Conservation (phyloP, 2,797 vertebrate genomes). For the Argyrosomus regius region DNA sequence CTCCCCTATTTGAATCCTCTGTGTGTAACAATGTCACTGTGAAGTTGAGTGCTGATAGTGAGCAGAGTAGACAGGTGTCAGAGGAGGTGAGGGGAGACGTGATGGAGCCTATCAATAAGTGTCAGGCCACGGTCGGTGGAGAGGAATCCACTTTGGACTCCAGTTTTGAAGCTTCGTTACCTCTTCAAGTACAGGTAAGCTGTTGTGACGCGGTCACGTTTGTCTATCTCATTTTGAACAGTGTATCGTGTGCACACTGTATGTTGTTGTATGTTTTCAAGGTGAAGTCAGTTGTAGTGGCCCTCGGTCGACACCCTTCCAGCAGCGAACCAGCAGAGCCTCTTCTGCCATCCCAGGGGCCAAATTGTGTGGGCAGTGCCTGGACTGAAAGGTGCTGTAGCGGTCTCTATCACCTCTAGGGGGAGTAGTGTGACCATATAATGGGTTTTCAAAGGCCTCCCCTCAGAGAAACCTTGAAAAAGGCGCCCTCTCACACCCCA, state of each 20-base stretch:
- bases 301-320: background rate
- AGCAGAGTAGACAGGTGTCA: constrained; percentile 6
- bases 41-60: background rate
- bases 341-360: background rate
- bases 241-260: background rate
- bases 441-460: no score
- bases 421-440: constrained; percentile 43
- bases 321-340: background rate
- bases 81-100: background rate
- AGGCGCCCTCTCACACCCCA: no score
- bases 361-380: background rate
- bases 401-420: constrained; percentile 13
- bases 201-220: background rate
- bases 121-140: background rate
- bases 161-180: constrained; percentile 51
- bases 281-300: constrained; percentile 74
- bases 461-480: no score
- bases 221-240: background rate
- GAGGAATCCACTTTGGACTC: background rate
- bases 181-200: constrained; percentile 68
- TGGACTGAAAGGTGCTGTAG: constrained; percentile 45
- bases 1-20: constrained; percentile 58
- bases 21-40: background rate
- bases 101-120: background rate
- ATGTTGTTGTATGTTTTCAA: constrained; percentile 34